Evolutionary conservation across 1,140 invertebrate genomes (phyloP), one percentile per base, ranked within the genome.

Genomic region (Trichonephila clavipes): DNA sequence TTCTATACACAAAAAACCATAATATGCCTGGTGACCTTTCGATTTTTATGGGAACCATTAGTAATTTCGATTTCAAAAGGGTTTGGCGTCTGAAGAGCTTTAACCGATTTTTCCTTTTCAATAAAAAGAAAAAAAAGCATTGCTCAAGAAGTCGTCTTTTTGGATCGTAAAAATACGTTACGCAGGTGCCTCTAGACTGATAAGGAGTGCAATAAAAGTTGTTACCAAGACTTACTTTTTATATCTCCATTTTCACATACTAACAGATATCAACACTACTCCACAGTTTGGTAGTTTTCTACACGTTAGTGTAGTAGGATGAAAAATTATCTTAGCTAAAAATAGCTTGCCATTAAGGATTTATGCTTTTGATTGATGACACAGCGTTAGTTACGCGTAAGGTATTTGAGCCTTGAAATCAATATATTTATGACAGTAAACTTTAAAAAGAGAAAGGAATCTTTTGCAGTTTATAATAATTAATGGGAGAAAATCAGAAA

Each of bases 151-250:
- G 82, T 4, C 21, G n/a, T 85, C 44, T 85, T 85, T 58, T 14
- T n/a, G 6, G 44, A 12, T 85, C 82, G 21, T 85, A 85, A 85
- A 85, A 85, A 24, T 85, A 24, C 58, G n/a, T 85, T 59, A 85
- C 44, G 24, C 82, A 85, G 82, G 82, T 85, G 82, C 82, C 44
- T 59, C 10, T 58, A 24, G 44, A 21, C 44, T 85, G 82, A 85
- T 85, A 85, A 85, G 51, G 34, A 85, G 82, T 12, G 44, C 82
- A 85, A 59, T 85, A 85, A 85, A 85, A 85, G 58, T 85, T 51
- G 82, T 85, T 85, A 59, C 44, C 82, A 21, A 51, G 82, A 24
- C 82, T 58, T 58, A 16, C 3, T 85, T 85, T 58, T 16, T 85
- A 58, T 85, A n/a, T 24, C 21, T 58, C 44, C 82, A 19, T 59